Conservation (phyloP, 2,797 vertebrate genomes). For the Tarsius wallacei region DNA sequence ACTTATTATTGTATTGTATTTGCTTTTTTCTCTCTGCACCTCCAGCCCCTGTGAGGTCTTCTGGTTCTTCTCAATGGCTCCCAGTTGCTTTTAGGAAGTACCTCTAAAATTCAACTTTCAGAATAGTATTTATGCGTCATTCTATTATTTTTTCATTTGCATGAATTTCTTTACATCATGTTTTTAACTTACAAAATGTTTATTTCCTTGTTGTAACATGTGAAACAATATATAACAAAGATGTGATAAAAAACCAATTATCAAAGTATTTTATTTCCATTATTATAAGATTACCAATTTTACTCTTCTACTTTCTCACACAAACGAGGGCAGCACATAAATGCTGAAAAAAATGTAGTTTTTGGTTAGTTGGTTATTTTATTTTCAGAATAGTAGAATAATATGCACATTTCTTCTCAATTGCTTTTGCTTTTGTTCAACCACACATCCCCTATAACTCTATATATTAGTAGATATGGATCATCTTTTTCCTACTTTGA, state of each 20-base stretch:
- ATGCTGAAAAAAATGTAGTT: background rate
- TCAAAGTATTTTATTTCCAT: background rate
- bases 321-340: constrained; percentile 28
- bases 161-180: background rate
- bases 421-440: constrained; percentile 44
- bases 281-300: constrained; percentile 42
- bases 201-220: constrained; percentile 2
- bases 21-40: background rate
- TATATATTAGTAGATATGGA: background rate
- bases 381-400: constrained; percentile 50
- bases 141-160: background rate
- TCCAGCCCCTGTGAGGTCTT: background rate
- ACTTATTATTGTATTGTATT: background rate
- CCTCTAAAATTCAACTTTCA: constrained; percentile 45
- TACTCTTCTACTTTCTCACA: background rate
- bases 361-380: constrained; percentile 49
- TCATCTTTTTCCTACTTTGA: background rate
- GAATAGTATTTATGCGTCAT: background rate
- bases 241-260: constrained; percentile 45
- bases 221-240: background rate
- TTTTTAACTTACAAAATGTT: constrained; percentile 25
- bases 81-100: background rate
- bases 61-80: background rate
- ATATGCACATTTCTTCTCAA: constrained; percentile 1
- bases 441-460: background rate